Evolutionary conservation across 2,113 vertebrate genomes (phyloP), one percentile per base, ranked within the genome.

Genomic region (Carassius carassius): DNA sequence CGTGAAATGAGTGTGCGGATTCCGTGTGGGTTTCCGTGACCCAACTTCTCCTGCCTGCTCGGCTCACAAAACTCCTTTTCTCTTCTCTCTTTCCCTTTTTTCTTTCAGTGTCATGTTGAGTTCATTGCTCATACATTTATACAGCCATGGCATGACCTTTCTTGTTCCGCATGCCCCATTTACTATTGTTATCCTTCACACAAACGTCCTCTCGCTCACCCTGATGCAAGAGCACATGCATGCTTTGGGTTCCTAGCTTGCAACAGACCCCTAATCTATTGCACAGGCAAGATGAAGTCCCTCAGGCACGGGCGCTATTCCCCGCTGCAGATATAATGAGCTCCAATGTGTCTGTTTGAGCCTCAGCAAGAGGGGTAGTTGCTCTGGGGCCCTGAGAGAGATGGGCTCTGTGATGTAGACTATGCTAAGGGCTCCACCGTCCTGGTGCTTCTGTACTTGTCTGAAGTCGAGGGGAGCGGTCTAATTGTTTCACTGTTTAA

Each of bases 401-500:
- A 32, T 60, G 73, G 72, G 9, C 25, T 47, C 37, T 49, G 19
- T 37, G 79, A 58, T 77, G 70, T 56, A 41, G 76, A 70, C 47
- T 32, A 12, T 85, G 70, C 85, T 86, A 84, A 87, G 60, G 58
- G 56, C 80, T 51, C 9, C 65, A 80, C 37, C 37, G 37, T 82
- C 47, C 80, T 44, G 44, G 29, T 1, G 7, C 47, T 60, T 58
- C 21, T 81, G 60, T 86, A 82, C 86, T 88, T 85, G 84, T 81
- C 84, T 84, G 60, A 83, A 78, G 72, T 81, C 76, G 44, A 73
- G 49, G 63, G 76, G 81, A 78, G 81, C 58, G 47, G 37, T 87
- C 74, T 88, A 88, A 88, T 87, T 86, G 86, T 87, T 88, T 85
- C 49, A 62, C 83, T 87, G 75, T 84, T 87, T 84, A 88, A 88